Base-by-base conservation (phyloP, 2,888 invertebrate genomes). In the Acrobasis consociella region DNA sequence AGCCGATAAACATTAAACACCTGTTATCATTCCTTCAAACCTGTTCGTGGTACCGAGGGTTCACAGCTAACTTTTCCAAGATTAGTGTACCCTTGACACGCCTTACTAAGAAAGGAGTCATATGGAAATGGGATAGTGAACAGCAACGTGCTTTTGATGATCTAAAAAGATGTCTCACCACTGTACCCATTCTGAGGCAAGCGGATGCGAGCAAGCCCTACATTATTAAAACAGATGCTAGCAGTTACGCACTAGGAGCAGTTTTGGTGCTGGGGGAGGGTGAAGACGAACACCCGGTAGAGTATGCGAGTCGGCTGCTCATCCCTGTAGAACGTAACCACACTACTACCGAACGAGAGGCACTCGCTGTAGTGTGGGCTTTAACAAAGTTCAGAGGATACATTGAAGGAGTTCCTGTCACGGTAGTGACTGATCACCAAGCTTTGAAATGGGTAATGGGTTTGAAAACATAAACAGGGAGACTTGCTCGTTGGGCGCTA, bases 1-100 rank as follows among this genome's bases (percentile, higher is more conserved):
- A 63, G 9, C 76, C 76, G 0, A 31, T 31, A 22, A 76, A 74
- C 38, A 15, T 74, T 3, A 75, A 75, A 52, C 72, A 76, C 11
- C 55, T 76, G 31, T 31, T 64, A 2, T 69, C 71, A 1, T 80
- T 81, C 55, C 15, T 81, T 2, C 76, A 79, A 64, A 78, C 70
- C 5, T 67, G 69, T 13, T 72, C 72, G 0, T 78, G 78, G 75
- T 78, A 73, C 56, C 50, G 76, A 38, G 22, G 76, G 2, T 79
- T 77, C 55, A 72, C 79, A 10, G 42, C 62, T 10, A 68, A 69
- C 1, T 77, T 75, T 49, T 60, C 73, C 0, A 49, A 67, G 8
- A 67, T 75, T 0, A 64, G 71, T 0, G 65, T 70, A 60, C 74
- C 79, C 0, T 62, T 69, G 1, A 72, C 73, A 0, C 56, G 51